Conservation (phyloP, 2,888 invertebrate species). For the Acleris literana region DNA sequence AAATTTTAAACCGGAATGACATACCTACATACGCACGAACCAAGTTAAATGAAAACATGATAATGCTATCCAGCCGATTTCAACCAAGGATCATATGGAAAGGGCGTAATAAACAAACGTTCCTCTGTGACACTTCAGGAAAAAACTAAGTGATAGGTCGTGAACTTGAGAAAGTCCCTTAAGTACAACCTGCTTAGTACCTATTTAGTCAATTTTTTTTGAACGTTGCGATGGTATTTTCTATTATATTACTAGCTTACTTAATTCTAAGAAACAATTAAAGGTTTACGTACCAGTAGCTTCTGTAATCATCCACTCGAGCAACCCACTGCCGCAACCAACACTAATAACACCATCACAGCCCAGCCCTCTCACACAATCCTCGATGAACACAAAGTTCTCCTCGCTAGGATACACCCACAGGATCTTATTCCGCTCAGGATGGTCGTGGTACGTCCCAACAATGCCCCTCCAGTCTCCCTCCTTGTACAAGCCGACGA, state of each 20-base stretch:
- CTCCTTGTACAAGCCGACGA: constrained; percentile 67
- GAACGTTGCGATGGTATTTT: too few relatives aligned
- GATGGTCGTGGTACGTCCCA: constrained; percentile 72
- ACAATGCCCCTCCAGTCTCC: constrained; percentile 78
- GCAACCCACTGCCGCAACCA: constrained; percentile 91
- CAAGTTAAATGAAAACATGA: too few relatives aligned
- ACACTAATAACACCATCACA: constrained; percentile 85
- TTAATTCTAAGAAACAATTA: background rate
- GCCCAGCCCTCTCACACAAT: constrained; percentile 65
- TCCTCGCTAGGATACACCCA: constrained; percentile 90
- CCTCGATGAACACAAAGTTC: constrained; percentile 84
- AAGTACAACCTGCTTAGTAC: too few relatives aligned
- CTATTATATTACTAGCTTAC: background rate
- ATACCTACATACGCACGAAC: too few relatives aligned
- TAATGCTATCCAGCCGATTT: too few relatives aligned
- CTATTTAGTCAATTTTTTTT: too few relatives aligned
- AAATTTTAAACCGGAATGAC: too few relatives aligned
- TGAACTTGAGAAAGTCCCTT: too few relatives aligned
- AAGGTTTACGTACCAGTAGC: constrained; percentile 80
- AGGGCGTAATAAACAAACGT: too few relatives aligned
- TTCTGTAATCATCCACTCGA: constrained; percentile 90
- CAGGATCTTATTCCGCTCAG: constrained; percentile 82
- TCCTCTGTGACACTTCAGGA: too few relatives aligned
- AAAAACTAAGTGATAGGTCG: too few relatives aligned
- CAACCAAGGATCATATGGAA: too few relatives aligned